Percentiles rank a stretch among this genome's conserved stretches.
These are phyloP conservation scores for Pterois miles DNA, from an alignment of 2,797 vertebrate species.

Conservation along the genomic window DNA sequence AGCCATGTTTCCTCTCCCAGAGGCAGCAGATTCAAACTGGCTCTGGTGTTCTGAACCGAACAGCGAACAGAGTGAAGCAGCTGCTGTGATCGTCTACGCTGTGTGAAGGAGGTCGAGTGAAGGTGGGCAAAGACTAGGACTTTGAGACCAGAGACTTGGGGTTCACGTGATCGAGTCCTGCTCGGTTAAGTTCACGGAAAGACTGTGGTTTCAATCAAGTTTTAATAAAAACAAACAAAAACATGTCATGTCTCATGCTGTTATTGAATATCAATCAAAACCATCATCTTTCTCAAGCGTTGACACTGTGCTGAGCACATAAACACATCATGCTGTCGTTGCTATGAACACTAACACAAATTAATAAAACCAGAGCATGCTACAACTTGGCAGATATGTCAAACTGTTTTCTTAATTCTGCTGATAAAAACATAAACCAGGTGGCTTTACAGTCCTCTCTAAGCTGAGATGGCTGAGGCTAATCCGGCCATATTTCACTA, in stretches of 20 bases:
- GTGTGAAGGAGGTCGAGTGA: neutral
- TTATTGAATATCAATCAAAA: neutral
- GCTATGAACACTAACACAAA: too few species aligned
- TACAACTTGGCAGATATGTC: neutral
- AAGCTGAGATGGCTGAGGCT: neutral
- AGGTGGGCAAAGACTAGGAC: neutral
- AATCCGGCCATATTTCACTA: neutral
- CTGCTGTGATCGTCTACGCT: neutral
- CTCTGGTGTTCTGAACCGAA: too few species aligned
- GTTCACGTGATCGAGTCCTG: neutral
- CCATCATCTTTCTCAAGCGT: neutral
- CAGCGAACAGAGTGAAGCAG: neutral
- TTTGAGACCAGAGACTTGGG: neutral
- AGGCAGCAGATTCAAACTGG: conserved; percentile 41
- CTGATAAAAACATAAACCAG: too few species aligned
- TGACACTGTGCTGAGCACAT: neutral
- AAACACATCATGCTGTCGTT: too few species aligned
- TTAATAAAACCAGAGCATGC: too few species aligned
- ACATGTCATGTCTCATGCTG: neutral
- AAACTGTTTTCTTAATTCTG: neutral
- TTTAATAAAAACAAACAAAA: neutral
- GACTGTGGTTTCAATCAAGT: neutral
- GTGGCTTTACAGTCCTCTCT: neutral
- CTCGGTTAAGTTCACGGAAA: neutral
- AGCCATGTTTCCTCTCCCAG: conserved; percentile 40